Evolutionary conservation across 2,888 invertebrate genomes (phyloP).

Genomic region (Drosophila affinis): DNA sequence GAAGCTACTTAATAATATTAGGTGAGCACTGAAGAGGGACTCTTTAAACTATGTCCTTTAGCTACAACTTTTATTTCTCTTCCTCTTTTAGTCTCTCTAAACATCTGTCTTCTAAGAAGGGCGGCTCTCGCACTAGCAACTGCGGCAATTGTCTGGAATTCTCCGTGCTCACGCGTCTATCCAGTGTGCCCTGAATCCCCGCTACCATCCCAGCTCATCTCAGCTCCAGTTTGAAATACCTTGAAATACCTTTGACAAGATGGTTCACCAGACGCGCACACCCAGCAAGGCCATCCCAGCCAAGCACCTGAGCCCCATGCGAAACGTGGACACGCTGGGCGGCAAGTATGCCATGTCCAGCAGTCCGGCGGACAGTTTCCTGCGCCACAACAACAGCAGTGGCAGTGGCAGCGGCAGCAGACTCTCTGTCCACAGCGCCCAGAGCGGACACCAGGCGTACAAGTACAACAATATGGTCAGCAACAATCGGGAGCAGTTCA

Average conservation of each 20-base stretch:
- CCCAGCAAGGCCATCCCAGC: conserved; percentile 72
- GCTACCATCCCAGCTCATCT: background rate
- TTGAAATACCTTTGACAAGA: conserved; percentile 51
- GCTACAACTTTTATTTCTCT: conserved; percentile 8
- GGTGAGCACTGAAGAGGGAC: conserved; percentile 62
- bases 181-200: conserved; percentile 91
- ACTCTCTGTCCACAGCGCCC: conserved; percentile 41
- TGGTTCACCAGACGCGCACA: conserved; percentile 81
- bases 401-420: conserved; percentile 9
- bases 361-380: conserved; percentile 68
- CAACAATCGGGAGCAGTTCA: conserved; percentile 82
- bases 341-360: conserved; percentile 63
- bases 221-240: conserved; percentile 20
- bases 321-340: conserved; percentile 51
- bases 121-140: conserved; percentile 93
- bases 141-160: conserved; percentile 93
- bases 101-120: conserved; percentile 92
- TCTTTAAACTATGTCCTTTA: background rate
- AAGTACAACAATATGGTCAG: conserved; percentile 81
- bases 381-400: conserved; percentile 29
- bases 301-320: conserved; percentile 79
- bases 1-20: conserved; percentile 82
- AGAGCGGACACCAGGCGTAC: conserved; percentile 26
- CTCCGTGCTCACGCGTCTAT: conserved; percentile 91
- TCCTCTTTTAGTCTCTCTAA: conserved; percentile 88